Conservation (phyloP, 2,113 vertebrate species). For the Leptocoma aspasia region DNA sequence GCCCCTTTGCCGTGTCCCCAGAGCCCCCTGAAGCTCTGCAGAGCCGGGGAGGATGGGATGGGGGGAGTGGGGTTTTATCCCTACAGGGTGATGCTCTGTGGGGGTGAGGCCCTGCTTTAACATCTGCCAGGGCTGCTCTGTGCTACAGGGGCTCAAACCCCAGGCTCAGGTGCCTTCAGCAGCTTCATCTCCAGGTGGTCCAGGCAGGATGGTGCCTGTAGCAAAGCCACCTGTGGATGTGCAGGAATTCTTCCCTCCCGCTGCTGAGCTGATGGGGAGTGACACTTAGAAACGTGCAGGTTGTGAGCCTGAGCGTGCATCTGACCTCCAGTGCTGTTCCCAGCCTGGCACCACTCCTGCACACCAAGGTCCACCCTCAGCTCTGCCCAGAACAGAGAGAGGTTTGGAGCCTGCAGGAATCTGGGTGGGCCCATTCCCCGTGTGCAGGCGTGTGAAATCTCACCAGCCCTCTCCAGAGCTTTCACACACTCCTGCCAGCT, state of each 20-base stretch:
- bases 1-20: neutral
- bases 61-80: neutral
- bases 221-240: fast-evolving
- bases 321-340: neutral
- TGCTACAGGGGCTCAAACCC: neutral
- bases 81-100: neutral
- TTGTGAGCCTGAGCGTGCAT: neutral
- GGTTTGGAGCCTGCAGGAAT: slow-evolving; percentile 19
- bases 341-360: neutral
- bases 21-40: neutral
- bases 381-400: fast-evolving
- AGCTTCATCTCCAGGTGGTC: neutral
- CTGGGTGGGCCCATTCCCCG: neutral
- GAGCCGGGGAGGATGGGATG: neutral
- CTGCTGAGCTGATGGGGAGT: neutral
- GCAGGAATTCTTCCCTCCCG: neutral
- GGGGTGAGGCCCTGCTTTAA: neutral
- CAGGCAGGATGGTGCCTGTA: neutral
- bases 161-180: neutral
- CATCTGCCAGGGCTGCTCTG: neutral
- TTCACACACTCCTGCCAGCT: neutral
- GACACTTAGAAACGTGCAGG: fast-evolving
- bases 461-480: neutral
- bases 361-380: fast-evolving
- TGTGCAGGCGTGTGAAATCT: slow-evolving; percentile 35